Conservation (phyloP, 2,888 invertebrate genomes). For the Bellardia pandia region DNA sequence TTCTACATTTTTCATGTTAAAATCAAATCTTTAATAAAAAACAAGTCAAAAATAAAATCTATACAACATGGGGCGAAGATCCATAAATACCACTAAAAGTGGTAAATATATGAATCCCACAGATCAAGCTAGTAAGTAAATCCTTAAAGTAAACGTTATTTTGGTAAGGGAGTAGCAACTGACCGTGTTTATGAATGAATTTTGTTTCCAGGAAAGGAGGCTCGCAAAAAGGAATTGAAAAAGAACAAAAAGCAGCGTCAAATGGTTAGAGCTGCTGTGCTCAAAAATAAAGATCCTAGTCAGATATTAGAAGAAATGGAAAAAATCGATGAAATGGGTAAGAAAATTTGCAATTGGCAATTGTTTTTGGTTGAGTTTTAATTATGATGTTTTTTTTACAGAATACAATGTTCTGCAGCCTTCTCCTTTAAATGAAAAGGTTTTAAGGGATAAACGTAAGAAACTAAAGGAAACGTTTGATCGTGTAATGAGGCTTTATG, state of each 20-base stretch:
- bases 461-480: conserved; percentile 98
- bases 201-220: conserved; percentile 92
- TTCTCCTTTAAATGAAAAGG: conserved; percentile 97
- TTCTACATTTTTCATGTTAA: not conserved
- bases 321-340: conserved; percentile 99
- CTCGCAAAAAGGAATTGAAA: conserved; percentile 97
- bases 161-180: conserved; percentile 7
- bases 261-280: conserved; percentile 97
- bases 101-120: conserved; percentile 99
- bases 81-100: conserved; percentile 99
- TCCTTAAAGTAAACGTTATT: not conserved
- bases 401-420: conserved; percentile 98
- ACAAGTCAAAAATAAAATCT: not conserved
- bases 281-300: conserved; percentile 98
- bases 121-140: conserved; percentile 97
- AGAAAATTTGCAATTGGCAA: conserved; percentile 70
- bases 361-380: not conserved
- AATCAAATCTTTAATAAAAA: not conserved
- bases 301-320: conserved; percentile 98
- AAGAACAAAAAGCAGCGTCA: conserved; percentile 99
- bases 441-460: conserved; percentile 97
- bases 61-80: conserved; percentile 93
- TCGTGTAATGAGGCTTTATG: conserved; percentile 96
- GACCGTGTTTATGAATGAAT: not conserved
- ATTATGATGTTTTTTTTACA: conserved; percentile 79